Conservation (phyloP, 1,140 invertebrate genomes). For the Zaprionus capensis region DNA sequence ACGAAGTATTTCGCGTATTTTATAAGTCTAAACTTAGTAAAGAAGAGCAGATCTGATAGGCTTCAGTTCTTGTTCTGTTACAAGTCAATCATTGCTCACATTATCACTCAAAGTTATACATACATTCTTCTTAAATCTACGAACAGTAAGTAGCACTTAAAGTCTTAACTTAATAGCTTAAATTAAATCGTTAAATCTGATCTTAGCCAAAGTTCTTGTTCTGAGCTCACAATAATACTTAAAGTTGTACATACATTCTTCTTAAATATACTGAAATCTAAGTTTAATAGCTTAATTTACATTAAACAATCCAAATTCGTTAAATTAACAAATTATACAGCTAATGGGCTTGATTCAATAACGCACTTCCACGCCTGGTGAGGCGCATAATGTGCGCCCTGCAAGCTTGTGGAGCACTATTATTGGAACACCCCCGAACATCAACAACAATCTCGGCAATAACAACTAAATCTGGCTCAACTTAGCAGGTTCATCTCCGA, state of each 20-base stretch:
- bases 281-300: background rate
- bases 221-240: background rate
- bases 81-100: too few relatives aligned
- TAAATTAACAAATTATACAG: background rate
- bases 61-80: too few relatives aligned
- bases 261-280: background rate
- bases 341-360: slow-evolving; percentile 6
- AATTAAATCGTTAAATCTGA: too few relatives aligned
- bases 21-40: too few relatives aligned
- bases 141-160: background rate
- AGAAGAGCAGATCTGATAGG: too few relatives aligned
- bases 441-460: slow-evolving; percentile 2
- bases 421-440: background rate
- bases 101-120: too few relatives aligned
- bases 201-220: too few relatives aligned
- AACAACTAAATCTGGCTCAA: slow-evolving; percentile 2
- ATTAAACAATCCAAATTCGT: background rate
- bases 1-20: too few relatives aligned
- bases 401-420: background rate
- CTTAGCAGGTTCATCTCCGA: slow-evolving; percentile 2
- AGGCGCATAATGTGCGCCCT: background rate
- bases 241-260: background rate
- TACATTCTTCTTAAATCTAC: background rate
- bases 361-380: background rate
- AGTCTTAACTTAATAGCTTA: background rate